Conservation (phyloP, 1,140 invertebrate species). For the Drosophila bocki region DNA sequence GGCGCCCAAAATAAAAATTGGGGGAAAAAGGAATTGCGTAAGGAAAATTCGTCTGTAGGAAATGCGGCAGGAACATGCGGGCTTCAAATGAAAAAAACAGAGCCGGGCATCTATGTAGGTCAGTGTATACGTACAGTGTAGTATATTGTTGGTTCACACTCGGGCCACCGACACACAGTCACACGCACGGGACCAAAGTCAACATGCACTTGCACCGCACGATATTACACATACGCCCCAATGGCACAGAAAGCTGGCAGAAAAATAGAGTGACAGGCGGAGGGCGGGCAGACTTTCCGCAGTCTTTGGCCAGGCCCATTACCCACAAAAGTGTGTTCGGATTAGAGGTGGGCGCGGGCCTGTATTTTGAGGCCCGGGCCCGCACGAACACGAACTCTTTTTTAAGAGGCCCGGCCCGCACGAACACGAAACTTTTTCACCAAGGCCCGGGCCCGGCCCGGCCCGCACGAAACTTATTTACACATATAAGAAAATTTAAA, state of each 20-base stretch:
- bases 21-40: constrained; percentile 51
- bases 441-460: too few relatives aligned
- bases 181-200: constrained; percentile 56
- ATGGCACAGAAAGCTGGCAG: constrained; percentile 31
- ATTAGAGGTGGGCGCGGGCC: too few relatives aligned
- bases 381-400: too few relatives aligned
- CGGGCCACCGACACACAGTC: constrained; percentile 40
- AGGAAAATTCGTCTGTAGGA: constrained; percentile 61
- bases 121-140: constrained; percentile 38
- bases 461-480: too few relatives aligned
- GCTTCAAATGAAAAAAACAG: constrained; percentile 59
- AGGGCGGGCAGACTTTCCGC: constrained; percentile 6
- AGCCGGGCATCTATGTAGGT: constrained; percentile 68
- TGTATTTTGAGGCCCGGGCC: too few relatives aligned
- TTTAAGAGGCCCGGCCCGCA: too few relatives aligned
- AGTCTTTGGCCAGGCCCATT: constrained; percentile 62
- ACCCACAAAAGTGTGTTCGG: constrained; percentile 69
- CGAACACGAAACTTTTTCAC: too few relatives aligned
- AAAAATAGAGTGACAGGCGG: constrained; percentile 21
- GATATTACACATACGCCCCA: constrained; percentile 61
- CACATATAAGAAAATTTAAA: too few relatives aligned
- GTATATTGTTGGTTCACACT: constrained; percentile 52
- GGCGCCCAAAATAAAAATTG: constrained; percentile 11
- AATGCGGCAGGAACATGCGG: constrained; percentile 62
- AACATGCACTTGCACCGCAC: constrained; percentile 66